Conservation (phyloP, 2,113 vertebrate species). For the Micromys minutus region DNA sequence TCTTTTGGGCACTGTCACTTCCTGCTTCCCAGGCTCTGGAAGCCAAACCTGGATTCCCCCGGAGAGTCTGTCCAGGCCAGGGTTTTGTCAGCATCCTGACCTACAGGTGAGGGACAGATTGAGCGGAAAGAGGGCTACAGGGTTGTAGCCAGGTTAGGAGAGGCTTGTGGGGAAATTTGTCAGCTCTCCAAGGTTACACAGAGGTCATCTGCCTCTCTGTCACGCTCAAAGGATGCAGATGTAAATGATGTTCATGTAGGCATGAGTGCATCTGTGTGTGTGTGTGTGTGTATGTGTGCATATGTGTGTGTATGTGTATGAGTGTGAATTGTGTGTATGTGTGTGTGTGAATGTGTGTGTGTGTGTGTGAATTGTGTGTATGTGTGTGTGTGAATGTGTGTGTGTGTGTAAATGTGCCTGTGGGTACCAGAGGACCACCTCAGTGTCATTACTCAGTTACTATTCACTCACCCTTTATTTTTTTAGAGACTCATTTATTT, state of each 20-base stretch:
- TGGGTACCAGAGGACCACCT: neutral
- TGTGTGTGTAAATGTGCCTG: neutral
- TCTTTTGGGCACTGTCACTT: neutral
- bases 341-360: neutral
- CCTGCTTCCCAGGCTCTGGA: neutral
- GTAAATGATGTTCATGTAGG: neutral
- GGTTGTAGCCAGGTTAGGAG: too few species aligned
- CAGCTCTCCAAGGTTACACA: neutral
- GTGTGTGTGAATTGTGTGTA: neutral
- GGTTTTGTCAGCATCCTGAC: neutral
- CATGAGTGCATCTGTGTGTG: too few species aligned
- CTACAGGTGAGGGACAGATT: neutral
- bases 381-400: neutral
- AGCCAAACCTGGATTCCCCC: neutral
- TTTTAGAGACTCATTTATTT: neutral
- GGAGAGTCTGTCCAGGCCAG: neutral
- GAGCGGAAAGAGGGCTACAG: neutral
- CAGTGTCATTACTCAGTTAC: neutral
- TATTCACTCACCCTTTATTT: neutral
- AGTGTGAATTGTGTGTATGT: neutral
- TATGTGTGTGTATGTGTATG: neutral
- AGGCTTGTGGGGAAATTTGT: neutral
- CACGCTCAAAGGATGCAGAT: fast-evolving
- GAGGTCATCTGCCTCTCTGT: neutral
- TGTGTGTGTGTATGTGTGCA: neutral